Base-by-base conservation (phyloP, 1,140 invertebrate species). In the Odontomachus brunneus region DNA sequence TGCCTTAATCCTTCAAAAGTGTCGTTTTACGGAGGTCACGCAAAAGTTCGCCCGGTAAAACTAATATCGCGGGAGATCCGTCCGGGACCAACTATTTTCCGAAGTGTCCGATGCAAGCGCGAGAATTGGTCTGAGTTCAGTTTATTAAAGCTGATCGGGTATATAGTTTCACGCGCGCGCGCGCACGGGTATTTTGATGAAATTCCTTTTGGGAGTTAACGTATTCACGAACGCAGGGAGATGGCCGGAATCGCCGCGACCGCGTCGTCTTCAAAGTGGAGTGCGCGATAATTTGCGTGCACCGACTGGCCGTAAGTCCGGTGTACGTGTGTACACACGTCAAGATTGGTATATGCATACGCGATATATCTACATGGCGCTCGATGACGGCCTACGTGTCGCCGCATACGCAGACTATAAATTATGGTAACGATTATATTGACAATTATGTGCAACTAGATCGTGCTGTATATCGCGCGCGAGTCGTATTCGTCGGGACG, bases 271-370 rank as follows among this genome's bases (percentile, higher is more conserved):
- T 86, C 84, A 86, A 86, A 86, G 69, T 51, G 63, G 76, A 63
- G 69, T 57, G 55, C 15, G 63, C 84, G 69, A 86, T 86, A 86
- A 86, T 86, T 86, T 82, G 84, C 62, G 76, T 57, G 62, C 84
- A 74, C 12, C 53, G 53, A 60, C 78, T 75, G 59, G 44, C 59
- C 63, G 83, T 65, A 55, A 17, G 2, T 22, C 7, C 29, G 55
- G 7, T 57, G 48, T 26, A 60, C 48, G n/a, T 48, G 14, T 33
- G 26, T 51, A 38, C 67, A 57, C 51, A 59, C 80, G 71, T 12
- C 67, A 53, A 53, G 62, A 73, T 73, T 73, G 49, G n/a, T 38
- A 24, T 49, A 75, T 75, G 33, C 63, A 60, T 74, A n/a, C 17
- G 29, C 29, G 49, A 67, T 44, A 63, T 19, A 17, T 19, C n/a